Evolutionary conservation across 1,140 invertebrate genomes (phyloP).

Genomic region (Drosophila gunungcola): DNA sequence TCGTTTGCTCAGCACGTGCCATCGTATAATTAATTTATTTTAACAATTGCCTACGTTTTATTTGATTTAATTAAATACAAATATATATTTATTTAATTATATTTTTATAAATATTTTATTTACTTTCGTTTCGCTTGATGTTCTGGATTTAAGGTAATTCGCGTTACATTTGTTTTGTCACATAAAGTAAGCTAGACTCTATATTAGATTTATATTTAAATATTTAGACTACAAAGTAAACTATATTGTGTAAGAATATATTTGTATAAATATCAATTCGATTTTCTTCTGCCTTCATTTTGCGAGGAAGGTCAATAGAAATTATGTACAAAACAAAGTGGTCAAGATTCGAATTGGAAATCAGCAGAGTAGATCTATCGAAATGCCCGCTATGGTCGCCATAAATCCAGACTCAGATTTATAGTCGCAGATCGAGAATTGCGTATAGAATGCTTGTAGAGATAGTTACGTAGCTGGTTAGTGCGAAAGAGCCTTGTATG

Average conservation of each 20-base stretch:
- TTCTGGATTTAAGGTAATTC: constrained; percentile 64
- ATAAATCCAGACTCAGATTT: constrained; percentile 1
- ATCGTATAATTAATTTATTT: constrained; percentile 73
- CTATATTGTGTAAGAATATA: constrained; percentile 48
- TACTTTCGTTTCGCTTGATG: constrained; percentile 57
- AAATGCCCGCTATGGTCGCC: constrained; percentile 6
- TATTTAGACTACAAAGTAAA: constrained; percentile 66
- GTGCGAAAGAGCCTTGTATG: constrained; percentile 41
- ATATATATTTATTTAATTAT: constrained; percentile 46
- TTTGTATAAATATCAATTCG: constrained; percentile 49
- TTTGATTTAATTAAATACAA: constrained; percentile 54
- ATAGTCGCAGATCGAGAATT: constrained; percentile 23
- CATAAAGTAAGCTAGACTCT: constrained; percentile 71
- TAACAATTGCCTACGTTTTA: constrained; percentile 75
- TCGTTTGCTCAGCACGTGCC: constrained; percentile 41
- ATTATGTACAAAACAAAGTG: constrained; percentile 75
- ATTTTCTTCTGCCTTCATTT: constrained; percentile 51
- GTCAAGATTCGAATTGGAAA: constrained; percentile 49
- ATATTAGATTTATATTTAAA: constrained; percentile 48
- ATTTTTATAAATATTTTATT: constrained; percentile 26
- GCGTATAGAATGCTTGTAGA: constrained; percentile 39
- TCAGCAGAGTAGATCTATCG: constrained; percentile 14
- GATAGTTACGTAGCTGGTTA: constrained; percentile 33
- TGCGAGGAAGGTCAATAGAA: constrained; percentile 51
- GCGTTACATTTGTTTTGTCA: constrained; percentile 46